Conservation (phyloP, 2,797 vertebrate species). For the Bradypodion ventrale region DNA sequence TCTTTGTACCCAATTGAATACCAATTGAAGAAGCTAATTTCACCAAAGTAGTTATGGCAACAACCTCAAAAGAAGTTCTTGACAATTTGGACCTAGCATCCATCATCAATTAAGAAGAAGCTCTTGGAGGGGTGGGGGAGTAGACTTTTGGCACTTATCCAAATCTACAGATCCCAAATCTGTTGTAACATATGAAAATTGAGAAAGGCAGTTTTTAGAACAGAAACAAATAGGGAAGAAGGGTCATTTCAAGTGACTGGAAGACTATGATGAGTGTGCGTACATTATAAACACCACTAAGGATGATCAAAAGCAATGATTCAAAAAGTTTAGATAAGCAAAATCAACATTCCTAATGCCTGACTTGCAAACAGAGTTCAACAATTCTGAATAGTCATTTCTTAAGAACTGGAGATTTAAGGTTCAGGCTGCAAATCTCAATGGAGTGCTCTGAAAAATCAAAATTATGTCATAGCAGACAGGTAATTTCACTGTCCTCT, state of each 20-base stretch:
- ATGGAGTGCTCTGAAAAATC: neutral
- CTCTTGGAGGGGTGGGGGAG: too few species aligned
- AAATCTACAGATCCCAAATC: neutral
- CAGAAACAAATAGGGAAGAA: neutral
- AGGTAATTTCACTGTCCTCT: neutral
- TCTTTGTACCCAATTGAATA: too few species aligned
- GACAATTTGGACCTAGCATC: too few species aligned
- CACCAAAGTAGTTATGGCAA: too few species aligned
- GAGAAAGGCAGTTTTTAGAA: neutral
- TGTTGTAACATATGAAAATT: neutral
- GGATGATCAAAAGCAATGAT: neutral
- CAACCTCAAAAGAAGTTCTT: too few species aligned
- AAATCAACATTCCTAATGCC: neutral
- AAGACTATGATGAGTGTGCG: neutral
- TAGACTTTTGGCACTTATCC: too few species aligned
- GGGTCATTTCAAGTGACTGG: neutral
- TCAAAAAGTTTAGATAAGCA: neutral
- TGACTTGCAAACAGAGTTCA: neutral
- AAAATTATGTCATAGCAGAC: neutral
- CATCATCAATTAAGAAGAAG: too few species aligned
- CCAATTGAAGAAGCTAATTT: too few species aligned
- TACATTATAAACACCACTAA: neutral
- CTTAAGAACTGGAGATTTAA: neutral
- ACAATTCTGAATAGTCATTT: neutral
- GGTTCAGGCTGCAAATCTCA: neutral